Base-by-base conservation (phyloP, 2,113 vertebrate genomes). In the Smithornis capensis region DNA sequence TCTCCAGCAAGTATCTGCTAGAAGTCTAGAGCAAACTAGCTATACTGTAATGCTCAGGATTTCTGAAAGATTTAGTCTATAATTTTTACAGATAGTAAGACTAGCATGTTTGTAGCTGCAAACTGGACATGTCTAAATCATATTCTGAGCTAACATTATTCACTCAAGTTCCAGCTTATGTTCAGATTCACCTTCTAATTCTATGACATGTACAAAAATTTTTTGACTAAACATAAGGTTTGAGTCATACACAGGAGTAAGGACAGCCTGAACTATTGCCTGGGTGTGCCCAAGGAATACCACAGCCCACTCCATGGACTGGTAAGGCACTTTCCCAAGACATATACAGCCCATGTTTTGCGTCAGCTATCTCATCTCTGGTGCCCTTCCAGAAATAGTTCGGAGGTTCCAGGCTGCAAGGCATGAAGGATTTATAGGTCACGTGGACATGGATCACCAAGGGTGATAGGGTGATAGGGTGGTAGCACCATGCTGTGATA, bases 301-400 rank as follows among this genome's bases (percentile, higher is more conserved):
- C 9, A 19, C 21, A 78, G 23, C 29, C 35, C 68, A 38, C 25
- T 73, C 19, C 45, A 5, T 1, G 4, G 42, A 76, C 4, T 6
- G 50, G n/a, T 53, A 93, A 40, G 64, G 17, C 44, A 62, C 19
- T 3, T 13, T 64, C 33, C 33, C 2, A 3, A 3, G 14, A 16
- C 13, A n/a, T 33, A 37, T 4, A 42, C 35, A 89, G 37, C 16
- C 24, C 4, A 0, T 17, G 38, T 13, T 47, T 86, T 1, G 0
- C 17, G 71, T 31, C 69, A 60, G 19, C 47, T 78, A 1, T 10
- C 7, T 68, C 37, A 74, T 42, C 17, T 55, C 64, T 65, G 14
- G 13, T 84, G 47, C 24, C 76, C 28, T 88, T 93, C 50, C 44
- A 76, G 28, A 74, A 90, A 74, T 35, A 9, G 2, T 73, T 60